These are phyloP conservation scores for Pipa parva DNA, from an alignment of 2,113 vertebrate genomes.

Conservation along the genomic window DNA sequence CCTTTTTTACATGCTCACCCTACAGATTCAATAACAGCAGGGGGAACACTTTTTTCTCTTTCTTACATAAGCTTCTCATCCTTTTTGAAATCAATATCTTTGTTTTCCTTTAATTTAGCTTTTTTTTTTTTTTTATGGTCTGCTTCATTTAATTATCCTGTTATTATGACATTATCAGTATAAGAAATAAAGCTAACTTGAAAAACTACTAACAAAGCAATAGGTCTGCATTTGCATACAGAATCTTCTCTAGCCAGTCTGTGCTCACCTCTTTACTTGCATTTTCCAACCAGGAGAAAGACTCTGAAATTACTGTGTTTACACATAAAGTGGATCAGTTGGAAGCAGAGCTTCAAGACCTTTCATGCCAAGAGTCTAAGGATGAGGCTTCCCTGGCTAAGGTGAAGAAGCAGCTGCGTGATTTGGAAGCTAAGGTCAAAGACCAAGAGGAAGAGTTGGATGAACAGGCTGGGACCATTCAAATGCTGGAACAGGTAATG, in stretches of 20 bases:
- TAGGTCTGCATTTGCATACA: too few species aligned
- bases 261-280: not conserved
- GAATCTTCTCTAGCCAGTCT: too few species aligned
- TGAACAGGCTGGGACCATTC: constrained; percentile 92
- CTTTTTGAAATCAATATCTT: constrained; percentile 26
- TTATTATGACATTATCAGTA: too few species aligned
- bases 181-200: too few species aligned
- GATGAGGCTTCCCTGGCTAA: constrained; percentile 91
- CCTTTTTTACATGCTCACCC: constrained; percentile 4
- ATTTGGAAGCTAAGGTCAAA: constrained; percentile 90
- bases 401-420: constrained; percentile 88
- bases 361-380: constrained; percentile 92
- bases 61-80: constrained; percentile 7
- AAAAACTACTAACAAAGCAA: too few species aligned
- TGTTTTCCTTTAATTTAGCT: constrained; percentile 11
- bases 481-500: constrained; percentile 94
- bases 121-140: constrained; percentile 17
- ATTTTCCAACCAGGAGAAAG: constrained; percentile 78
- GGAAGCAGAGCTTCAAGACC: constrained; percentile 88
- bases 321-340: constrained; percentile 82
- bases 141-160: too few species aligned
- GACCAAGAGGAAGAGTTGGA: constrained; percentile 97
- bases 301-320: constrained; percentile 75
- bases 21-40: constrained; percentile 9
- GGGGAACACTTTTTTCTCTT: constrained; percentile 14